These are phyloP conservation scores for Heliconius cydno DNA, from an alignment of 2,888 invertebrate species.

Conservation along the genomic window DNA sequence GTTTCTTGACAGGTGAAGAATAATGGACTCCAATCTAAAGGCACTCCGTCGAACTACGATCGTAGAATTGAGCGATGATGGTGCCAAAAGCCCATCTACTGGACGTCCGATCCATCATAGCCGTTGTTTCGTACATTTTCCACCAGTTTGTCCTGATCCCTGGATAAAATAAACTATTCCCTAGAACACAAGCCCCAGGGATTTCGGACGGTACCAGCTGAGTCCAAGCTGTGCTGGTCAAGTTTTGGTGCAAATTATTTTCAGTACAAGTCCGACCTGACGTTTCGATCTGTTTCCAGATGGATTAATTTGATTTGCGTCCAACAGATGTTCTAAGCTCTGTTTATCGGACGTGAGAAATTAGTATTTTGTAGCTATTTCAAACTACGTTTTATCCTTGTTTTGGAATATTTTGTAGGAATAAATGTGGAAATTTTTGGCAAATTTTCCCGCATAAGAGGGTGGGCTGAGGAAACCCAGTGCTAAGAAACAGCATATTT, in stretches of 20 bases:
- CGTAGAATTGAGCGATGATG: constrained; percentile 78
- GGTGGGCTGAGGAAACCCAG: no score
- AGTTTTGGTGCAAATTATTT: constrained; percentile 74
- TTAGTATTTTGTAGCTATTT: constrained; percentile 48
- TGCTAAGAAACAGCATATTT: no score
- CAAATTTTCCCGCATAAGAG: no score
- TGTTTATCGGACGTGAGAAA: constrained; percentile 53
- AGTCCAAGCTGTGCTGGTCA: constrained; percentile 56
- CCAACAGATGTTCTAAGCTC: constrained; percentile 73
- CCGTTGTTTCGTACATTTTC: constrained; percentile 60
- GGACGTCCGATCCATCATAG: constrained; percentile 77
- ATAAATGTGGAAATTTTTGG: background rate
- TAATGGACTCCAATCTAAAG: constrained; percentile 73
- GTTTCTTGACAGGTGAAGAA: constrained; percentile 60
- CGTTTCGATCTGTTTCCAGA: constrained; percentile 82
- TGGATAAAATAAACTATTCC: constrained; percentile 37
- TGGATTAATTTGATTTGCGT: constrained; percentile 82
- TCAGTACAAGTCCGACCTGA: constrained; percentile 75
- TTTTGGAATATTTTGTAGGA: constrained; percentile 4
- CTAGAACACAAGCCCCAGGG: constrained; percentile 30
- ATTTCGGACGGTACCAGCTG: constrained; percentile 31
- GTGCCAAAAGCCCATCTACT: constrained; percentile 76
- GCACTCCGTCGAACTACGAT: constrained; percentile 75
- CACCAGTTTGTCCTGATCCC: constrained; percentile 57
- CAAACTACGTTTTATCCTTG: constrained; percentile 22